Evolutionary conservation across 2,888 invertebrate genomes (phyloP).

Genomic region (Sericinus montela): DNA sequence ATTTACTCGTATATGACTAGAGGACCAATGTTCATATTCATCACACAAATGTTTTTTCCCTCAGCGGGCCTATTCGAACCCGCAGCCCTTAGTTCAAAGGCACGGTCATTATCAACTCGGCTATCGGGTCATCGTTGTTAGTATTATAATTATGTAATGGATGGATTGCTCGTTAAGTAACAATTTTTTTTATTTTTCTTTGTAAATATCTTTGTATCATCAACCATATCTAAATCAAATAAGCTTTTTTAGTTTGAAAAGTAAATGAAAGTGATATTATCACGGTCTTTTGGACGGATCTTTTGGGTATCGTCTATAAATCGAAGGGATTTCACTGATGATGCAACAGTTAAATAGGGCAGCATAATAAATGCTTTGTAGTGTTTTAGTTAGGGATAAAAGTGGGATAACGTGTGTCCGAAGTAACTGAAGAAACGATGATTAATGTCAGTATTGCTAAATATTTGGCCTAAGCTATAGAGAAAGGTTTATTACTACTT

Average conservation of each 20-base stretch:
- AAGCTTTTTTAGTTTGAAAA: conserved; percentile 5
- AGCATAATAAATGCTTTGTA: conserved; percentile 27
- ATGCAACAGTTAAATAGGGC: conserved; percentile 27
- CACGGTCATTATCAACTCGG: too few species aligned
- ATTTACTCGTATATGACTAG: too few species aligned
- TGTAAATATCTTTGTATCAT: not conserved
- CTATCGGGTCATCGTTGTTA: too few species aligned
- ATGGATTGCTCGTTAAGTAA: too few species aligned
- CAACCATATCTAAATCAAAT: not conserved
- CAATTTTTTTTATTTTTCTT: not conserved
- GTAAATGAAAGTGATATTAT: conserved; percentile 19
- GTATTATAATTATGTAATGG: too few species aligned
- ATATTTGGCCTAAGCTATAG: not conserved
- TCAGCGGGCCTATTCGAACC: too few species aligned
- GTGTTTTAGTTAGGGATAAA: conserved; percentile 12
- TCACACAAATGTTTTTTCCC: too few species aligned
- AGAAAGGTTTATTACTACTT: too few species aligned
- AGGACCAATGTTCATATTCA: too few species aligned
- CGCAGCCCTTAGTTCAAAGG: too few species aligned
- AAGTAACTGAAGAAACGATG: conserved; percentile 5
- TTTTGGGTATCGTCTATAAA: conserved; percentile 26
- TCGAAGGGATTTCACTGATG: conserved; percentile 24
- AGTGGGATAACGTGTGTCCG: conserved; percentile 2
- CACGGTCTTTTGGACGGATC: conserved; percentile 22
- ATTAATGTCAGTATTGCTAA: conserved; percentile 15